Evolutionary conservation across 2,888 invertebrate species (phyloP).

Genomic region (Listrodromus nycthemerus): DNA sequence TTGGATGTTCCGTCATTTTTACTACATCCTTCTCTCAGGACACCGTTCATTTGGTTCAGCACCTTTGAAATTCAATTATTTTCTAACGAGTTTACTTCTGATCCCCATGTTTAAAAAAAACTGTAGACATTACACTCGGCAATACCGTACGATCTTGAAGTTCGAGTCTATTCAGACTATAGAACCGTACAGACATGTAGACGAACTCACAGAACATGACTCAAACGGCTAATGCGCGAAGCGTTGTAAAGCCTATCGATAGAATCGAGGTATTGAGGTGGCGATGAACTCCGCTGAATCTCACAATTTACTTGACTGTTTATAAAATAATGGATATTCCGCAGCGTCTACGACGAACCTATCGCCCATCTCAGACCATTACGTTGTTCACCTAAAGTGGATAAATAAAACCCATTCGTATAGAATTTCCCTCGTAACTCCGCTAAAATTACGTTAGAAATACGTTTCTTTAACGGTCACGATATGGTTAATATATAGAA

Average conservation of each 20-base stretch:
- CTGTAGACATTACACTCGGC: neutral
- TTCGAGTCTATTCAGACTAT: neutral
- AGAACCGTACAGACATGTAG: no score
- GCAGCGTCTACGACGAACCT: neutral
- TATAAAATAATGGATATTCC: constrained; percentile 22
- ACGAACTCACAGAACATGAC: neutral
- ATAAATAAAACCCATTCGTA: constrained; percentile 50
- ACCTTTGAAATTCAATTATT: neutral
- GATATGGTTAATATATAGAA: constrained; percentile 20
- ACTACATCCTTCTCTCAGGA: no score
- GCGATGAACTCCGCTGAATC: constrained; percentile 65
- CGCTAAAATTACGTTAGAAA: constrained; percentile 40
- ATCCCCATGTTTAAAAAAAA: neutral
- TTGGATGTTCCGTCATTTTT: no score
- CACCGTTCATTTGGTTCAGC: no score
- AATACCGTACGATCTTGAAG: neutral
- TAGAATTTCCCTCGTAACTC: constrained; percentile 40
- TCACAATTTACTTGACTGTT: neutral
- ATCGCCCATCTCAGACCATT: constrained; percentile 19
- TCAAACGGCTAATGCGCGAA: neutral
- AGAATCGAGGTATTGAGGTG: neutral
- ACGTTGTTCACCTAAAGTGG: constrained; percentile 26
- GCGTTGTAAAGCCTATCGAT: neutral
- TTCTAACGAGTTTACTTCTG: neutral
- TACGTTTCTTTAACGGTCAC: constrained; percentile 25